phyloP scores from a whole-genome alignment of 1,140 invertebrate genomes.

The Bombyx mori region DNA sequence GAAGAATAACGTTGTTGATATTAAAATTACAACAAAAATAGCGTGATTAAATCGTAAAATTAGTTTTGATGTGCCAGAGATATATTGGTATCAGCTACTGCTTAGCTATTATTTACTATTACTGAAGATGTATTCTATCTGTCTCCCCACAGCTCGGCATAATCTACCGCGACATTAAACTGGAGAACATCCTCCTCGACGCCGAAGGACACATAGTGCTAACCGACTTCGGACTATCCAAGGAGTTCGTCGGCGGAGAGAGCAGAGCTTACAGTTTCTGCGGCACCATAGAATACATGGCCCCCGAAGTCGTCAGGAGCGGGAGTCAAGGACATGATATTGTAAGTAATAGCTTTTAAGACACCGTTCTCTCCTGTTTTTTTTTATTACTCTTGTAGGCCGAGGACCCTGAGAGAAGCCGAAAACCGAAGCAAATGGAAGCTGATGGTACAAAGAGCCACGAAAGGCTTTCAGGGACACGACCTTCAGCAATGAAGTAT shows the following conservation, averaged over 20 bases:
- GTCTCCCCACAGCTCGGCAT: conserved; percentile 82
- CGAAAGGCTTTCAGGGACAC: too few species aligned
- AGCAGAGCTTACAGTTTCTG: conserved; percentile 96
- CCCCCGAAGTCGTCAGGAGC: conserved; percentile 90
- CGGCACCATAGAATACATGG: conserved; percentile 98
- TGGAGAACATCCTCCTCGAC: conserved; percentile 93
- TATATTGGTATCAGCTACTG: too few species aligned
- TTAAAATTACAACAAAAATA: too few species aligned
- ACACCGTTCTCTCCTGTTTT: neutral
- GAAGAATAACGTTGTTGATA: too few species aligned
- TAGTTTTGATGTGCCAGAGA: too few species aligned
- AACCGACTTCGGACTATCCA: conserved; percentile 93
- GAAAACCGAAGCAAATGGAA: too few species aligned
- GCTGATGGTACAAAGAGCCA: too few species aligned
- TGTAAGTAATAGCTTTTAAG: conserved; percentile 74
- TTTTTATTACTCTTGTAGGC: too few species aligned
- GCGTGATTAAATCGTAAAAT: too few species aligned
- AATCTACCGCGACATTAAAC: conserved; percentile 96
- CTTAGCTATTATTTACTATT: too few species aligned
- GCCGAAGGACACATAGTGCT: conserved; percentile 90
- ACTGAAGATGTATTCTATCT: neutral
- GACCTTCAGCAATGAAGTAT: too few species aligned
- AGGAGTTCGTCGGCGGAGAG: conserved; percentile 80
- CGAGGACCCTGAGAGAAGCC: too few species aligned
- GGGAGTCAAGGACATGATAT: conserved; percentile 90